phyloP scores from a whole-genome alignment of 2,888 invertebrate species.

The Glyphotaelius pellucidus region DNA sequence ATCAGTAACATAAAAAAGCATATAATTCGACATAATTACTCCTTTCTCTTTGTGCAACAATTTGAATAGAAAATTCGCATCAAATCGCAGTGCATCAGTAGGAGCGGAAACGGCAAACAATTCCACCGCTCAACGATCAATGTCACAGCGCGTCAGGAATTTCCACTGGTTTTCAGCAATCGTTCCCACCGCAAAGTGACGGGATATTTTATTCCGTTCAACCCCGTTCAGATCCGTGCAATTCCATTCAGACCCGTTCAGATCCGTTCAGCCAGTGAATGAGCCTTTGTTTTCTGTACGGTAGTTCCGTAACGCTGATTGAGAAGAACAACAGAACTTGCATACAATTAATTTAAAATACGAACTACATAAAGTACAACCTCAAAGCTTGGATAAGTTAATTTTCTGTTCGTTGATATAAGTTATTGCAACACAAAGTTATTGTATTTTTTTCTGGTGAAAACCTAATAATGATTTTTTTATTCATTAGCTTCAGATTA shows the following conservation, averaged over 20 bases:
- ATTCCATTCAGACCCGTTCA: background rate
- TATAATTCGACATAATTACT: background rate
- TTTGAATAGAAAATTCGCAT: background rate
- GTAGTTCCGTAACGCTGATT: background rate
- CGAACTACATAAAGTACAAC: background rate
- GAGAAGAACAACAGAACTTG: background rate
- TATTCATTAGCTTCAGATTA: too few relatives aligned
- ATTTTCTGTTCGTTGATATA: background rate
- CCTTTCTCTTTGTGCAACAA: background rate
- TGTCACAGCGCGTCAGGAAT: background rate
- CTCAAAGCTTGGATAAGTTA: background rate
- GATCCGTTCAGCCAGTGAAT: background rate
- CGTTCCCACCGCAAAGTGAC: background rate
- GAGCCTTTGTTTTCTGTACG: background rate
- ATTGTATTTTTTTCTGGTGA: too few relatives aligned
- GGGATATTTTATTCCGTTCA: background rate
- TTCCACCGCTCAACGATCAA: background rate
- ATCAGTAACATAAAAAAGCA: background rate
- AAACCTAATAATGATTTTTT: too few relatives aligned
- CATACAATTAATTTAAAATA: background rate
- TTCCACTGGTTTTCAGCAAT: background rate
- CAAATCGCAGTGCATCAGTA: background rate
- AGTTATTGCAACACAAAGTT: too few relatives aligned
- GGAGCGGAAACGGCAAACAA: background rate
- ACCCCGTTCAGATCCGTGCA: background rate